These are phyloP conservation scores for Poeciliopsis occidentalis DNA, from an alignment of 2,113 vertebrate species.

Conservation along the genomic window DNA sequence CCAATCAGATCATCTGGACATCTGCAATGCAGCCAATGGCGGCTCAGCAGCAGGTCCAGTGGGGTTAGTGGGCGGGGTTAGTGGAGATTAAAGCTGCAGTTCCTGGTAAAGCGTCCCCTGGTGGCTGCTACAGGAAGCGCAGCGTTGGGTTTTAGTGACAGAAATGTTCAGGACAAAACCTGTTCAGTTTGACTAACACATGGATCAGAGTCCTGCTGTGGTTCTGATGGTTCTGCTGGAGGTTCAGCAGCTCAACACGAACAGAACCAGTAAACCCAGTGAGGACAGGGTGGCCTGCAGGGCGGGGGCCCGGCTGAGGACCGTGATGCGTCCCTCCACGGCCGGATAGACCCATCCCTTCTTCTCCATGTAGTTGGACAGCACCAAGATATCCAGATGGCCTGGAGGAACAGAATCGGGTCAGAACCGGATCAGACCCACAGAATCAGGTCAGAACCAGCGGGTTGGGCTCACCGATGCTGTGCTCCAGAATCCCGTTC, in stretches of 20 bases:
- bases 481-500: conserved; percentile 82
- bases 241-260: conserved; percentile 47
- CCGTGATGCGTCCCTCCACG: conserved; percentile 87
- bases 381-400: conserved; percentile 83
- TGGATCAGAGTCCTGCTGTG: not conserved
- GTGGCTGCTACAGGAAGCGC: not conserved
- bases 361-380: conserved; percentile 84
- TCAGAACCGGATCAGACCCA: not conserved
- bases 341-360: conserved; percentile 84
- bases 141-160: not conserved
- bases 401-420: conserved; percentile 71
- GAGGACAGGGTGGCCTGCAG: not conserved
- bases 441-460: not conserved
- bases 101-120: not conserved
- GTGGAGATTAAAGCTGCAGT: not conserved
- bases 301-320: conserved; percentile 65
- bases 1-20: too few species aligned
- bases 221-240: not conserved
- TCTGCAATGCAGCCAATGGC: not conserved
- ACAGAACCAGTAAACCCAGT: conserved; percentile 37
- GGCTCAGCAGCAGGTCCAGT: not conserved
- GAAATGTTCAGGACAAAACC: not conserved
- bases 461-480: conserved; percentile 82
- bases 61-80: not conserved
- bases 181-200: not conserved